Conservation (phyloP, 2,797 vertebrate genomes). For the Oreochromis grahami region DNA sequence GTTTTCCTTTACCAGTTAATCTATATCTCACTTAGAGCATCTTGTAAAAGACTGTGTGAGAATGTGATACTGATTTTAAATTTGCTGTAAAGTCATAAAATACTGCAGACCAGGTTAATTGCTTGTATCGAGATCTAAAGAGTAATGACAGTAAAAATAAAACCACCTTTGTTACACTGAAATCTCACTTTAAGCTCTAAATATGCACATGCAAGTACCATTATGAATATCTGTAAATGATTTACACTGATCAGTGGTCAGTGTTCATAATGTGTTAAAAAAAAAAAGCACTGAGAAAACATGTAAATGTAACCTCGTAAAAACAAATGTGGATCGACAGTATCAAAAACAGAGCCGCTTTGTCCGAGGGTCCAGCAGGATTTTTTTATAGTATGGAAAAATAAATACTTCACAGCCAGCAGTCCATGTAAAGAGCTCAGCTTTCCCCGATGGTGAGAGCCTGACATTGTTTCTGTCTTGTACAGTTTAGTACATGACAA, state of each 20-base stretch:
- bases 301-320: accelerated
- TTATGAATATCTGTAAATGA: accelerated
- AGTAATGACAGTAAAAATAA: background rate
- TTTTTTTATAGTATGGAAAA: background rate
- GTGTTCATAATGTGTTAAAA: background rate
- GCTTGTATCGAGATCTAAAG: accelerated
- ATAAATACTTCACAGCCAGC: background rate
- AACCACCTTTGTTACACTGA: background rate
- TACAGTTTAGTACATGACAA: background rate
- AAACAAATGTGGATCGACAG: background rate
- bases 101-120: background rate
- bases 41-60: background rate
- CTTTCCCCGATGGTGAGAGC: background rate
- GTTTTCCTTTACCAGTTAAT: background rate
- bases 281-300: background rate
- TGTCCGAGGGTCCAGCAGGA: background rate
- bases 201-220: accelerated
- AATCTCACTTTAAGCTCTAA: background rate
- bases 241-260: background rate
- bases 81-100: background rate
- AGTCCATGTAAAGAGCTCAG: background rate
- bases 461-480: background rate
- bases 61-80: accelerated
- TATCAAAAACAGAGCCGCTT: accelerated
- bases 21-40: background rate